These are phyloP conservation scores for Aptenodytes forsteri DNA, from an alignment of 2,113 vertebrate genomes.

Conservation along the genomic window DNA sequence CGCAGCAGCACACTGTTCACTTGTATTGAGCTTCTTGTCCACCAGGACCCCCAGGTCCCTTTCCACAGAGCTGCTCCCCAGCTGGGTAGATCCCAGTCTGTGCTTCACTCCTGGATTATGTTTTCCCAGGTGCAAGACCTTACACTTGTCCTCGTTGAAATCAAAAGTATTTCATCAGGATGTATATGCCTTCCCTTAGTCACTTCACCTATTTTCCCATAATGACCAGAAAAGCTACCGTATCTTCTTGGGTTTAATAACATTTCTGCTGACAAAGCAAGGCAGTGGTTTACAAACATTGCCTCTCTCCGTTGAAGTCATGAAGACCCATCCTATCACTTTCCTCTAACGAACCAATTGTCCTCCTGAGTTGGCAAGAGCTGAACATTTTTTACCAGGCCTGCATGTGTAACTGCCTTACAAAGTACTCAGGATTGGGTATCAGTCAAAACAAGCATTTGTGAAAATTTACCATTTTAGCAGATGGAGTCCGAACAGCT, in stretches of 20 bases:
- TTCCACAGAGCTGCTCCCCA: too few relatives aligned
- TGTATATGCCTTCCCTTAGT: background rate
- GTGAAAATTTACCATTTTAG: constrained; percentile 21
- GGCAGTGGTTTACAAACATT: background rate
- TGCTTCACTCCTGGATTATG: too few relatives aligned
- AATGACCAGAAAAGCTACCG: background rate
- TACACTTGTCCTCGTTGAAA: background rate
- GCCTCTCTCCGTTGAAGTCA: background rate
- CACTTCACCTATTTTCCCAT: background rate
- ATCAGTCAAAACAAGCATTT: constrained; percentile 13
- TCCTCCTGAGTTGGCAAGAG: background rate
- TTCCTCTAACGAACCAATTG: background rate
- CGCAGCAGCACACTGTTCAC: too few relatives aligned
- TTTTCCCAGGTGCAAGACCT: too few relatives aligned
- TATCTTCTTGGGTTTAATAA: background rate
- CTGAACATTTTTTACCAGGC: background rate
- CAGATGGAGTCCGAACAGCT: constrained; percentile 19
- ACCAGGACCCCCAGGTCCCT: too few relatives aligned
- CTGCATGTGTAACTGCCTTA: background rate
- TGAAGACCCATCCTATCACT: background rate
- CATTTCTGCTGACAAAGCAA: background rate
- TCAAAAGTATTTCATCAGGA: background rate
- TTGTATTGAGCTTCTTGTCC: too few relatives aligned
- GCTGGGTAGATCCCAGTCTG: too few relatives aligned
- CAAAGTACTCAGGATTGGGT: background rate